Base-by-base conservation (phyloP, 2,113 vertebrate species). In the Nycticebus coucang region DNA sequence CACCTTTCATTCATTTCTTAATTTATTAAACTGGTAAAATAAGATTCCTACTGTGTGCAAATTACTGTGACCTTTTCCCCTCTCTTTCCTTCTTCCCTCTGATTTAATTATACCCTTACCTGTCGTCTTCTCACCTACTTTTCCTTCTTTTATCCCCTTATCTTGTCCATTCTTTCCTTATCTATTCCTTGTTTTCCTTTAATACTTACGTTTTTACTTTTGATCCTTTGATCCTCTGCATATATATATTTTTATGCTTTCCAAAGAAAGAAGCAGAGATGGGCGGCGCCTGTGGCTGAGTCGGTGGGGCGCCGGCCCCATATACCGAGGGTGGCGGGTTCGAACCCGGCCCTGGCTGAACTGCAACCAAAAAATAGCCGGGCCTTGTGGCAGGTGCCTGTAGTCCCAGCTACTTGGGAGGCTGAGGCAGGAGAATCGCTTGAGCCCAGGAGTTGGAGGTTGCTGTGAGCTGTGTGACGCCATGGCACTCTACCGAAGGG, bases 141-240 rank as follows among this genome's bases (percentile, higher is more conserved):
- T 57, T 68, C 45, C 28, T 66, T 21, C 35, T 45, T 15, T 37
- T 10, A 13, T 24, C 0, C 1, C 10, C 22, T 21, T 77, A 8
- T 1, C 4, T 5, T 69, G 14, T 45, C 37, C 64, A 4, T 69
- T 64, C 19, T n/a, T 74, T 41, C 30, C 18, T 18, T 72, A 35
- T 33, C 15, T 19, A 24, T n/a, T 64, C 30, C 30, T 66, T 55
- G 9, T 26, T 35, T 14, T 45, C 35, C 7, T 60, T 37, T 13
- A 30, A 14, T 41, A 33, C 10, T 72, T 60, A 21, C 4, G 17
- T 78, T 71, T 88, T 64, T 59, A n/a, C 24, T 62, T 87, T 41
- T 19, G 4, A 0, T 21, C 26, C 37, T 87, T 41, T 19, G 4
- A 0, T 21, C 26, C 37, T 90, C 69, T 37, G 28, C 5, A 9